phyloP scores from a whole-genome alignment of 37 sponge, comb jelly and placozoan genomes.

The Agelas oroides region DNA sequence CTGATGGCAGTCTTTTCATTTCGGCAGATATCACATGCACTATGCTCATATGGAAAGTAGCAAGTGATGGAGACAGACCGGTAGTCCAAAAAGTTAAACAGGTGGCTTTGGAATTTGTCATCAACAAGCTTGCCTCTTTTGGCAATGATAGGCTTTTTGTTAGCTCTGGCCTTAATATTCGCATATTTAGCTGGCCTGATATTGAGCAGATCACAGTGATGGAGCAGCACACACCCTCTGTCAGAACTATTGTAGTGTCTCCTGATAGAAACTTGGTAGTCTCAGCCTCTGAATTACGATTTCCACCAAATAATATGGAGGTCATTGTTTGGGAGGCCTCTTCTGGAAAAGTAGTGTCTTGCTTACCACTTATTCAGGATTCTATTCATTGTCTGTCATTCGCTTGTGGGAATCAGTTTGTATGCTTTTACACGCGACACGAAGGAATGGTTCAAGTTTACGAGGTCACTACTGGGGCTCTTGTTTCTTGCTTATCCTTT shows the following conservation, averaged over 20 bases:
- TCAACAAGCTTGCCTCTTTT: conserved; percentile 10
- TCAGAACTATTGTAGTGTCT: conserved; percentile 13
- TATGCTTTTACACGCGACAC: too few relatives aligned
- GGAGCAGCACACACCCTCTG: too few relatives aligned
- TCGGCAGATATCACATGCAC: too few relatives aligned
- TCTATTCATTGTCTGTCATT: too few relatives aligned
- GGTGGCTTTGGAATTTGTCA: conserved; percentile 1
- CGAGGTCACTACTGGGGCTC: too few relatives aligned
- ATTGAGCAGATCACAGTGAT: conserved; percentile 2
- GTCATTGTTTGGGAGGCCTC: conserved; percentile 42
- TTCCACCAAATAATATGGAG: too few relatives aligned
- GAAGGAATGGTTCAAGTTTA: too few relatives aligned
- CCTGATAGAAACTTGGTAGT: conserved; percentile 3
- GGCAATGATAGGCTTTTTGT: background rate
- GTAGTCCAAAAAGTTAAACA: background rate
- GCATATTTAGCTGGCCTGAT: conserved; percentile 19
- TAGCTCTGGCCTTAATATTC: conserved; percentile 25
- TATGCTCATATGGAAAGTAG: conserved; percentile 44
- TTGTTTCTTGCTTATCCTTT: too few relatives aligned
- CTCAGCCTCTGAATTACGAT: conserved; percentile 37
- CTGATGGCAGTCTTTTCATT: conserved; percentile 14
- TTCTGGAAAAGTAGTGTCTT: conserved; percentile 16
- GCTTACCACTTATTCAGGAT: background rate
- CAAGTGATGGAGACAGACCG: background rate
- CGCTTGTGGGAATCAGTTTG: too few relatives aligned